phyloP scores from a whole-genome alignment of 2,888 invertebrate genomes.

The Platerodrilus igneus region DNA sequence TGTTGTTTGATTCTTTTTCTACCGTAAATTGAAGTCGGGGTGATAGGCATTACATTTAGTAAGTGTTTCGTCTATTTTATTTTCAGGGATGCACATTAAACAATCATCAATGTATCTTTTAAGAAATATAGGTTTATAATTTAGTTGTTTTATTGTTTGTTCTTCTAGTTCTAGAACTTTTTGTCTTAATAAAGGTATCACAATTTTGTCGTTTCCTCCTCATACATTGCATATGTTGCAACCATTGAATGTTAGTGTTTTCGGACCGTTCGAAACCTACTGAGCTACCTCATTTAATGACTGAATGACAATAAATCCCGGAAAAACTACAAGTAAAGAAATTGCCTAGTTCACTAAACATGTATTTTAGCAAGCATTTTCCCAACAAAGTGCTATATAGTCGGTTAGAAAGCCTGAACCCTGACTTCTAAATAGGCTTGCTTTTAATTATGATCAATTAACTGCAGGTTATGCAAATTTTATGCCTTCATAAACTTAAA shows the following conservation, averaged over 20 bases:
- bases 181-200: conserved; percentile 36
- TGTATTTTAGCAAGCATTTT: conserved; percentile 18
- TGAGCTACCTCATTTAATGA: conserved; percentile 25
- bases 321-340: conserved; percentile 27
- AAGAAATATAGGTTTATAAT: too few relatives aligned
- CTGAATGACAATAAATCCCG: conserved; percentile 33
- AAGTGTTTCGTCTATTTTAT: too few relatives aligned
- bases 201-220: conserved; percentile 37
- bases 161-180: conserved; percentile 27
- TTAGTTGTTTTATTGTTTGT: too few relatives aligned
- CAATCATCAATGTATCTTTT: too few relatives aligned
- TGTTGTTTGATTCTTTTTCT: too few relatives aligned
- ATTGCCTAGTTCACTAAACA: conserved; percentile 12
- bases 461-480: conserved; percentile 13
- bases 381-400: conserved; percentile 18
- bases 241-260: conserved; percentile 34
- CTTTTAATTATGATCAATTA: conserved; percentile 23
- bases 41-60: too few relatives aligned
- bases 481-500: too few relatives aligned
- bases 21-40: too few relatives aligned
- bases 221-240: too few relatives aligned
- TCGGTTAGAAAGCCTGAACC: conserved; percentile 28
- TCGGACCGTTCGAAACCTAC: conserved; percentile 35
- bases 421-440: conserved; percentile 20
- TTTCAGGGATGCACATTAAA: too few relatives aligned